These are phyloP conservation scores for Pterobdella sp. DNA, from an alignment of 2,888 invertebrate species.

Conservation along the genomic window DNA sequence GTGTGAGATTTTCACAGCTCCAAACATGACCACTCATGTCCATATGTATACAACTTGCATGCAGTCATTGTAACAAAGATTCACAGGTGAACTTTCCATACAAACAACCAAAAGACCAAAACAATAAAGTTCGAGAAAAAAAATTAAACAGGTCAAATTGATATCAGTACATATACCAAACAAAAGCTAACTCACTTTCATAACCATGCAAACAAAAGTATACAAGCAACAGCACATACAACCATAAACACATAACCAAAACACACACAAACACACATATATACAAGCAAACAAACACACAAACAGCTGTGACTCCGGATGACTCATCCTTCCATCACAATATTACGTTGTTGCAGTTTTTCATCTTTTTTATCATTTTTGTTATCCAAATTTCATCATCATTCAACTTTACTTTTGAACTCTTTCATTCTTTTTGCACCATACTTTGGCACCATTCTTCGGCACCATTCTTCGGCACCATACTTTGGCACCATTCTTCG, in stretches of 20 bases:
- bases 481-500: too few species aligned
- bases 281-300: slow-evolving; percentile 19
- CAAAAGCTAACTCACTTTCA: background rate
- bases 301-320: background rate
- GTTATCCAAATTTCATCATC: background rate
- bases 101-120: slow-evolving; percentile 1
- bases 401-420: background rate
- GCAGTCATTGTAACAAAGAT: too few species aligned
- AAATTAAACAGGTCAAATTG: background rate
- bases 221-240: background rate
- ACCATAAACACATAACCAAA: slow-evolving; percentile 2
- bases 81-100: background rate
- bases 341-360: background rate
- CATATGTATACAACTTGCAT: too few species aligned
- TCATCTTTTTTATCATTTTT: background rate
- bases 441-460: too few species aligned
- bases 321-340: background rate
- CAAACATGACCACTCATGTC: background rate
- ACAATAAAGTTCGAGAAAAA: background rate
- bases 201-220: background rate
- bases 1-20: background rate
- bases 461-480: too few species aligned
- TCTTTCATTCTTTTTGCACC: too few species aligned
- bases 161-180: background rate
- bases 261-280: slow-evolving; percentile 3